Evolutionary conservation across 30 jellyfish, hydroid and myxozoan species (phyloP).

Genomic region (Aurelia aurita complex sp. Pacific): DNA sequence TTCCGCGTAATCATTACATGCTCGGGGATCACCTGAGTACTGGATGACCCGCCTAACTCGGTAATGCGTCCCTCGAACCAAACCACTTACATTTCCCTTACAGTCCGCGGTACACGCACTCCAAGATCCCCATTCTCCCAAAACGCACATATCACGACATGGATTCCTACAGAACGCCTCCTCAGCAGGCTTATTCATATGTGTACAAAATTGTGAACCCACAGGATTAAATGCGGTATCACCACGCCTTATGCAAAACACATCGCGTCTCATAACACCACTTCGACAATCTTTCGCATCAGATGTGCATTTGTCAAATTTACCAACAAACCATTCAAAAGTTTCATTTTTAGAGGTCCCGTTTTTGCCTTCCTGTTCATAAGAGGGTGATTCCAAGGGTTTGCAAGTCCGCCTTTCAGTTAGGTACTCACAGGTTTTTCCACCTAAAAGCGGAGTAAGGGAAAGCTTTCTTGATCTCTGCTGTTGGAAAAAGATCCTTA

Average conservation of each 20-base stretch:
- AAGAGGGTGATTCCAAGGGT: slow-evolving; percentile 6
- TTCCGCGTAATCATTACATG: slow-evolving; percentile 73
- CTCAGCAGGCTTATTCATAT: slow-evolving; percentile 43
- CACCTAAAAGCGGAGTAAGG: slow-evolving; percentile 7
- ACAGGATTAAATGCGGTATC: slow-evolving; percentile 38
- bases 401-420: slow-evolving; percentile 35
- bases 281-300: slow-evolving; percentile 41
- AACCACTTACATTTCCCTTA: slow-evolving; percentile 22
- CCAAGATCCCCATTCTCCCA: slow-evolving; percentile 82
- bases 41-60: slow-evolving; percentile 64
- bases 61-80: slow-evolving; percentile 58
- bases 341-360: background rate
- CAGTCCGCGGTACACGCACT: slow-evolving; percentile 72
- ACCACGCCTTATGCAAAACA: slow-evolving; percentile 69
- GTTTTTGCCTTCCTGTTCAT: background rate
- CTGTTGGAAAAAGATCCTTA: background rate
- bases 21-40: slow-evolving; percentile 51
- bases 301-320: slow-evolving; percentile 30
- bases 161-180: slow-evolving; percentile 43
- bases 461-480: slow-evolving; percentile 23
- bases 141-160: slow-evolving; percentile 36
- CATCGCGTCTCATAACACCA: slow-evolving; percentile 53
- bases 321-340: slow-evolving; percentile 54
- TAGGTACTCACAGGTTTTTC: slow-evolving; percentile 46
- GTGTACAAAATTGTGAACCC: slow-evolving; percentile 56